Percentiles rank a stretch among this genome's conserved stretches.
phyloP scores from a whole-genome alignment of 2,113 vertebrate species.

The Mus spicilegus region DNA sequence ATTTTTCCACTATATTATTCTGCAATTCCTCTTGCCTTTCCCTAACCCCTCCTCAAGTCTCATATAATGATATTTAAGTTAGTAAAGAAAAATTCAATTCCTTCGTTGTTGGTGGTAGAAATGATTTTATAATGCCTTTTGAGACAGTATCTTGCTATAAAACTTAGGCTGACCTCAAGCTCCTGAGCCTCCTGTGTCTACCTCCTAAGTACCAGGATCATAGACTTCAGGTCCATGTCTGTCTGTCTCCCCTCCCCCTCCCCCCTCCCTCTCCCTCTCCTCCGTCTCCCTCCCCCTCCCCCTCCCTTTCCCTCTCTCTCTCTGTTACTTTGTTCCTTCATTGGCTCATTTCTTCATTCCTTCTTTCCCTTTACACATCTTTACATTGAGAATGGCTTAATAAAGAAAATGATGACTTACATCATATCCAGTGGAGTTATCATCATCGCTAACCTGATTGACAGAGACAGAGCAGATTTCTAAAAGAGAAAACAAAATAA shows the following conservation, averaged over 20 bases:
- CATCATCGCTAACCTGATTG: neutral
- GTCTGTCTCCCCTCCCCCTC: neutral
- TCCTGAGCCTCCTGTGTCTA: neutral
- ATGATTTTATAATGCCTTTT: neutral
- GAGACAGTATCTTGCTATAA: neutral
- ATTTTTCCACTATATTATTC: neutral
- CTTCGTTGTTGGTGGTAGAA: neutral
- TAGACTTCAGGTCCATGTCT: neutral
- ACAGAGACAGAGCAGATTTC: rapidly evolving
- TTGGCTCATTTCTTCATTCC: neutral
- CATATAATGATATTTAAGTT: neutral
- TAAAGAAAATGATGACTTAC: conserved; percentile 36
- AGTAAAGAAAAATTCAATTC: neutral
- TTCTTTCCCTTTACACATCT: neutral
- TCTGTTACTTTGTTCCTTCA: neutral
- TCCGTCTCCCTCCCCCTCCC: too few species aligned
- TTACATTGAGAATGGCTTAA: neutral
- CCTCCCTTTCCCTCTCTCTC: too few species aligned
- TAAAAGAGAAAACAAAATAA: conserved; percentile 37
- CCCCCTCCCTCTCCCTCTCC: too few species aligned
- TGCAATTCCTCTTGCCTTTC: neutral
- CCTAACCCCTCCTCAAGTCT: neutral
- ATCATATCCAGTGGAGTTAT: neutral
- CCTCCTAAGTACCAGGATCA: neutral
- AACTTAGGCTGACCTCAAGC: neutral